Base-by-base conservation (phyloP, 2,113 vertebrate genomes). In the Octodon degus region DNA sequence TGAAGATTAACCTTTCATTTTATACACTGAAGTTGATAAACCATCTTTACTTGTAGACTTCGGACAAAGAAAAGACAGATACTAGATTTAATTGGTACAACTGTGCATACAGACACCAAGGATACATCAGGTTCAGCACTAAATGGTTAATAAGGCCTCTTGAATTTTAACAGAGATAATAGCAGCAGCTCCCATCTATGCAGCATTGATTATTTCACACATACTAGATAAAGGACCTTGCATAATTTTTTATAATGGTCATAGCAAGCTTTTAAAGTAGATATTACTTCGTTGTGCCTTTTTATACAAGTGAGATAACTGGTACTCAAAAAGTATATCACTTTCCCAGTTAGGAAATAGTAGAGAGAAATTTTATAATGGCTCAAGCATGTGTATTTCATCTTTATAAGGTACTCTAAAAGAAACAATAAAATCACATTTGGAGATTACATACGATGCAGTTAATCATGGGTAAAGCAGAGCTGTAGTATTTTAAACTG, bases 91-190 rank as follows among this genome's bases (percentile, higher is more conserved):
- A 93, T 16, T 60, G 34, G 22, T 43, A 86, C 11, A 86, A 20
- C 32, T 95, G 3, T 74, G 14, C 22, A 74, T 67, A 95, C 25
- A 89, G 79, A 92, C 80, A 79, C 8, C 65, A 90, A n/a, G 58
- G 37, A 77, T 63, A 90, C 13, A 80, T n/a, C 76, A 91, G 14
- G 7, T 82, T 84, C 77, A 85, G 27, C 24, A 85, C 50, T 88
- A 34, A 95, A 89, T 17, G 27, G 62, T 95, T 63, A 95, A 77
- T 96, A 96, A 97, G 95, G 84, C 91, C n/a, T 13, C 43, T 96
- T 97, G 95, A 87, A 89, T 77, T 95, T n/a, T 79, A 90, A 86
- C 6, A 88, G 58, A 96, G 79, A 96, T 0, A 86, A 68, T 89
- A 84, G 72, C 58, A 83, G 43, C 40, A 90, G 34, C n/a, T 95